Base-by-base conservation (phyloP, 1,140 invertebrate species). In the Tachypleus tridentatus region DNA sequence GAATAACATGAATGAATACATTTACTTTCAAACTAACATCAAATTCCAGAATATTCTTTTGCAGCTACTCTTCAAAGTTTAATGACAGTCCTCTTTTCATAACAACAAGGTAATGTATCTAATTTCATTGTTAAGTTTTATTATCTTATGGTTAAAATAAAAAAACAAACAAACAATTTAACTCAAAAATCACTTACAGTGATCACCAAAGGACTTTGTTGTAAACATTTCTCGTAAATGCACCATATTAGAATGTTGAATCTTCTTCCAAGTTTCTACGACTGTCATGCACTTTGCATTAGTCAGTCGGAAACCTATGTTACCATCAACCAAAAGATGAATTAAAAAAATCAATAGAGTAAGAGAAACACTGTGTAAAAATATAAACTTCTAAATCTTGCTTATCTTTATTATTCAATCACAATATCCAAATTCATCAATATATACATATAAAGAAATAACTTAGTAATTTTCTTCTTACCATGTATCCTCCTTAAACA, bases 121-220 rank as follows among this genome's bases (percentile, higher is more conserved):
- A 29, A 29, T 29, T 29, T 2, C 29, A 29, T 29, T 29, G 2
- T 29, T 29, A 29, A 29, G 29, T 29, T 29, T 1, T 29, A 29
- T 29, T 29, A 29, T 29, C 29, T 29, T 29, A 29, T 29, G 29
- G 29, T 29, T 29, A 29, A 29, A 29, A 29, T 29, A 29, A 29
- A 29, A 29, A 29, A 29, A 29, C 29, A 85, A 29, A 29, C 29
- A 85, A 29, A 29, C 29, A 29, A 29, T 29, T 29, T 29, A 29
- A 29, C 29, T 29, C 29, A 29, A 29, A 29, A 29, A 29, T 29
- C 29, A 29, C 87, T 83, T 78, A 93, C 91, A 97, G 80, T 91
- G 88, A 82, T 97, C 95, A 73, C 89, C 88, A 80, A 97, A 97
- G 53, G 87, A 87, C 80, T 95, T 95, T 52, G 94, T 97, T 8